phyloP scores from a whole-genome alignment of 1,140 invertebrate genomes.

The Coptotermes formosanus region DNA sequence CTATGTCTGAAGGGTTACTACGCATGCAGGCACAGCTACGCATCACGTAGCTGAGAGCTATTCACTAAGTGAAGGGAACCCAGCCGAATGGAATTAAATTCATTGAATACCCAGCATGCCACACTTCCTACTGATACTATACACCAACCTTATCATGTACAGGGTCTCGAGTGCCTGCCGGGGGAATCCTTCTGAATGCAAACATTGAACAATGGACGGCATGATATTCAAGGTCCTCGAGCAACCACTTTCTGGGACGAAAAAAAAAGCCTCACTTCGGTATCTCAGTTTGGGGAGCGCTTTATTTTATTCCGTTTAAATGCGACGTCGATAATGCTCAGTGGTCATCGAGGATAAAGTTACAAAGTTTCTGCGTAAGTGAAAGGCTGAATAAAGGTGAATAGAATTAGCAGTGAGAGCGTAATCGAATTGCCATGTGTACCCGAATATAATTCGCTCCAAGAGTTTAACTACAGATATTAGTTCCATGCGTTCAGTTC shows the following conservation, averaged over 20 bases:
- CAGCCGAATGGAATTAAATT: constrained; percentile 10
- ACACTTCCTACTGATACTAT: neutral
- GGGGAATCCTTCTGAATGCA: neutral
- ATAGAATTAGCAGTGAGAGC: no score
- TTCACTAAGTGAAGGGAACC: no score
- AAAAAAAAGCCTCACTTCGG: neutral
- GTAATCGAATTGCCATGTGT: no score
- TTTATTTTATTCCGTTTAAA: neutral
- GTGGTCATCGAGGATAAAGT: neutral
- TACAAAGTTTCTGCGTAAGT: no score
- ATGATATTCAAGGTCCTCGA: neutral
- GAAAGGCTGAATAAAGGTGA: no score
- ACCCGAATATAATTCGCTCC: no score
- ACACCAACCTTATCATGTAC: neutral
- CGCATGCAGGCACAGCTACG: neutral
- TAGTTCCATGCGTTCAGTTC: no score
- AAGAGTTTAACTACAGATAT: no score
- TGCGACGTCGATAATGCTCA: neutral
- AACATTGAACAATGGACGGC: neutral
- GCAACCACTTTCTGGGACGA: neutral
- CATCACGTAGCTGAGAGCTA: neutral
- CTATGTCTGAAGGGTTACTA: neutral
- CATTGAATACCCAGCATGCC: neutral
- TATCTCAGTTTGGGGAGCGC: neutral
- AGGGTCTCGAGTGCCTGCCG: neutral